These are phyloP conservation scores for Rhagium mordax DNA, from an alignment of 2,888 invertebrate genomes.

Conservation along the genomic window DNA sequence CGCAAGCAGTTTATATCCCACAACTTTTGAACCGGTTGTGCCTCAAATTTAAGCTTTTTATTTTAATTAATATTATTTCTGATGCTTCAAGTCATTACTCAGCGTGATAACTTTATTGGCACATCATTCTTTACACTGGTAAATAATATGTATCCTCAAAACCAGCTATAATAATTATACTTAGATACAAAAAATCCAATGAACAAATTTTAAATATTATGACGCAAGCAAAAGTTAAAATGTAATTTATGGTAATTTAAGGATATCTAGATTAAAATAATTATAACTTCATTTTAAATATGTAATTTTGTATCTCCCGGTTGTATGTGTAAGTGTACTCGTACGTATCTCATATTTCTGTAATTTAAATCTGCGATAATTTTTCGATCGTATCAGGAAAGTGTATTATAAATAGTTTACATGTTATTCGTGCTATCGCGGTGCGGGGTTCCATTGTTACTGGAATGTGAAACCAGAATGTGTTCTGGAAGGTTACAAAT, in stretches of 20 bases:
- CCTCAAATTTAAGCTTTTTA: too few relatives aligned
- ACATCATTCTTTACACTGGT: too few relatives aligned
- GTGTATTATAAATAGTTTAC: conserved; percentile 47
- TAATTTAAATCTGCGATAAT: conserved; percentile 26
- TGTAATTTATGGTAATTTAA: neutral
- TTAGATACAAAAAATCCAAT: too few relatives aligned
- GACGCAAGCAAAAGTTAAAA: too few relatives aligned
- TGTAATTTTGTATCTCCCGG: neutral
- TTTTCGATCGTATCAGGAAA: conserved; percentile 44
- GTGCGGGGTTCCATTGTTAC: conserved; percentile 61
- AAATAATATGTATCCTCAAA: too few relatives aligned
- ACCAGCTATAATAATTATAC: too few relatives aligned
- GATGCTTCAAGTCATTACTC: too few relatives aligned
- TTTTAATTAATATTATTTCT: too few relatives aligned
- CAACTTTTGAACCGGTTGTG: too few relatives aligned
- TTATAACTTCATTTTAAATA: neutral
- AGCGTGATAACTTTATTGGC: too few relatives aligned
- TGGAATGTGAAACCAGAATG: conserved; percentile 65
- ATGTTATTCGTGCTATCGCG: conserved; percentile 53
- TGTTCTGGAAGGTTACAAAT: conserved; percentile 65
- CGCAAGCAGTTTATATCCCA: too few relatives aligned
- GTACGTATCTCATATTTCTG: neutral
- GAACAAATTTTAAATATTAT: too few relatives aligned
- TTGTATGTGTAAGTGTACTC: neutral
- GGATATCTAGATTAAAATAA: neutral